Percentiles rank a stretch among this genome's conserved stretches.
These are phyloP conservation scores for Yponomeuta evonymella DNA, from an alignment of 2,888 invertebrate species.

Conservation along the genomic window DNA sequence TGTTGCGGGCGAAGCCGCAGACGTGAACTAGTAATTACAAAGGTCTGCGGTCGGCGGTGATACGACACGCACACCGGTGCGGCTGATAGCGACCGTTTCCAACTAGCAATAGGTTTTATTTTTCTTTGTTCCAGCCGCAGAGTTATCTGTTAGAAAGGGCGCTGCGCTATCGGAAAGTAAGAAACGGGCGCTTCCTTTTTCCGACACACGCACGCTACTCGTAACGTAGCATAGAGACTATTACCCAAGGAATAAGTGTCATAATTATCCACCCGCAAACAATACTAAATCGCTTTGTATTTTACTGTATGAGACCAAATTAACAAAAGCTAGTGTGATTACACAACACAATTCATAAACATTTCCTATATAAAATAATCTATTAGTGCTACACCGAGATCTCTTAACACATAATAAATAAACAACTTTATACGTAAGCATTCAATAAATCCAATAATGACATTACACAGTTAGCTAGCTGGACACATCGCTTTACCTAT, in stretches of 20 bases:
- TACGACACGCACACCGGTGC: background rate
- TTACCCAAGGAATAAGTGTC: background rate
- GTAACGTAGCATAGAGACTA: background rate
- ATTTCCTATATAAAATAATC: background rate
- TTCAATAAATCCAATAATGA: too few species aligned
- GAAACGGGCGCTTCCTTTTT: background rate
- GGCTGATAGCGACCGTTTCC: background rate
- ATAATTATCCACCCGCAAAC: background rate
- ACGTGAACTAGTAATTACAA: background rate
- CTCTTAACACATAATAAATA: background rate
- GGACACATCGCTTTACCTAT: too few species aligned
- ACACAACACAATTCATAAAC: background rate
- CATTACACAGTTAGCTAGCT: too few species aligned
- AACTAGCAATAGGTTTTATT: background rate
- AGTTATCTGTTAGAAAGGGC: background rate
- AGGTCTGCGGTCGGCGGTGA: background rate
- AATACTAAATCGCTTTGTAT: background rate
- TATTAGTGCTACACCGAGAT: background rate
- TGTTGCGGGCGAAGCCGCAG: background rate
- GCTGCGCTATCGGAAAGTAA: background rate
- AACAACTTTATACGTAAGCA: background rate
- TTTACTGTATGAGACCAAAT: background rate
- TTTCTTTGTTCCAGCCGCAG: background rate
- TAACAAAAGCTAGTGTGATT: background rate
- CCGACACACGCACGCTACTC: background rate